These are phyloP conservation scores for Oophaga sylvatica DNA, from an alignment of 2,797 vertebrate species.

Conservation along the genomic window DNA sequence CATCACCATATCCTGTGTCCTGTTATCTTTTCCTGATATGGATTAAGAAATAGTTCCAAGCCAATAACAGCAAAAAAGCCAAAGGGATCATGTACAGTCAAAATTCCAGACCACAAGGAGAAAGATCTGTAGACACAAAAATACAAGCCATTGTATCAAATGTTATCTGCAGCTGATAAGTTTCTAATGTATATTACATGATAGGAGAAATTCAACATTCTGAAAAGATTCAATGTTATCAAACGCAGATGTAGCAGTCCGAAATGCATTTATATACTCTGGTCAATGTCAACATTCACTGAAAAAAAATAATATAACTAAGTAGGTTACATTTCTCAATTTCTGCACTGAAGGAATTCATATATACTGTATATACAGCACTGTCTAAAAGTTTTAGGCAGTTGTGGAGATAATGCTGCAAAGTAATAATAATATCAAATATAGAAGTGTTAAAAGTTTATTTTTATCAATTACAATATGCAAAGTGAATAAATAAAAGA, in stretches of 20 bases:
- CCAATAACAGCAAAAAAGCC: conserved; percentile 86
- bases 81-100: conserved; percentile 97
- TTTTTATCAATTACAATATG: too few relatives aligned
- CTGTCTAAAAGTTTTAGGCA: too few relatives aligned
- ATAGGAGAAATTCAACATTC: not conserved
- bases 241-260: not conserved
- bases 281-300: too few relatives aligned
- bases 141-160: conserved; percentile 25
- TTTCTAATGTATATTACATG: not conserved
- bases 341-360: too few relatives aligned
- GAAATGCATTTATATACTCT: not conserved
- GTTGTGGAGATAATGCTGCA: too few relatives aligned
- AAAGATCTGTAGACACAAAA: conserved; percentile 83
- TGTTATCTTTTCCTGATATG: conserved; percentile 90
- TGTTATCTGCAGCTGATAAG: not conserved
- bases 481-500: too few relatives aligned
- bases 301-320: too few relatives aligned
- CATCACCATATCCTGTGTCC: conserved; percentile 86
- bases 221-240: not conserved
- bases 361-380: too few relatives aligned
- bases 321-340: too few relatives aligned
- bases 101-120: conserved; percentile 97
- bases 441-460: too few relatives aligned
- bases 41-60: conserved; percentile 95
- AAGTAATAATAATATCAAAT: too few relatives aligned